Evolutionary conservation across 2,113 vertebrate genomes (phyloP).

Genomic region (Archilochus colubris): DNA sequence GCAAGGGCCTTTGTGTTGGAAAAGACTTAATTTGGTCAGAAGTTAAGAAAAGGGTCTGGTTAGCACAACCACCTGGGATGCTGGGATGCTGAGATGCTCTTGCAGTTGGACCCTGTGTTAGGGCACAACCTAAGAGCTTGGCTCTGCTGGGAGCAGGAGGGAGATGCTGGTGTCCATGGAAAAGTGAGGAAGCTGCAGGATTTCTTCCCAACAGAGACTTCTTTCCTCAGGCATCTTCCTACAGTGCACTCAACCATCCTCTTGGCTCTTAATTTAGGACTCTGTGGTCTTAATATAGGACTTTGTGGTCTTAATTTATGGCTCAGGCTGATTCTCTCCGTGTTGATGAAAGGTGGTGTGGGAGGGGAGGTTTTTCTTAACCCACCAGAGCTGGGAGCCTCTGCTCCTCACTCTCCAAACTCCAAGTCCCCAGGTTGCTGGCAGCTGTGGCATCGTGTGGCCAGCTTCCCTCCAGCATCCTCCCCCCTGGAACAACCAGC

Average conservation of each 20-base stretch:
- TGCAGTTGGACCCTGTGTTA: background rate
- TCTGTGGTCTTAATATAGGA: no score
- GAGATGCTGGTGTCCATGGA: background rate
- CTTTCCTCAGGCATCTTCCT: background rate
- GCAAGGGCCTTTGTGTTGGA: background rate
- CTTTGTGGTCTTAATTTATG: background rate
- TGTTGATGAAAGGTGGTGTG: background rate
- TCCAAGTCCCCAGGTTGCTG: fast-evolving
- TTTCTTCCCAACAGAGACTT: background rate
- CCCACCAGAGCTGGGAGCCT: fast-evolving
- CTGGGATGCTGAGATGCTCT: background rate
- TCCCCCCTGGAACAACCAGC: fast-evolving
- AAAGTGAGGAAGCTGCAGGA: background rate
- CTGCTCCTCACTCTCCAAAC: background rate
- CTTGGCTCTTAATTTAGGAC: no score
- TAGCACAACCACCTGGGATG: fast-evolving
- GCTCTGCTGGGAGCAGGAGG: background rate
- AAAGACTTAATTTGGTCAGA: background rate
- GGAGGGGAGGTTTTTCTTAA: background rate
- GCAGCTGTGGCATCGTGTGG: fast-evolving
- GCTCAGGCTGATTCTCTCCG: background rate
- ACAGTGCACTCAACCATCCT: background rate
- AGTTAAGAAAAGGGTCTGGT: background rate
- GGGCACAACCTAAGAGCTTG: background rate
- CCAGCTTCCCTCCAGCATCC: fast-evolving